phyloP scores from a whole-genome alignment of 2,888 invertebrate species.

The Heliconius cydno region DNA sequence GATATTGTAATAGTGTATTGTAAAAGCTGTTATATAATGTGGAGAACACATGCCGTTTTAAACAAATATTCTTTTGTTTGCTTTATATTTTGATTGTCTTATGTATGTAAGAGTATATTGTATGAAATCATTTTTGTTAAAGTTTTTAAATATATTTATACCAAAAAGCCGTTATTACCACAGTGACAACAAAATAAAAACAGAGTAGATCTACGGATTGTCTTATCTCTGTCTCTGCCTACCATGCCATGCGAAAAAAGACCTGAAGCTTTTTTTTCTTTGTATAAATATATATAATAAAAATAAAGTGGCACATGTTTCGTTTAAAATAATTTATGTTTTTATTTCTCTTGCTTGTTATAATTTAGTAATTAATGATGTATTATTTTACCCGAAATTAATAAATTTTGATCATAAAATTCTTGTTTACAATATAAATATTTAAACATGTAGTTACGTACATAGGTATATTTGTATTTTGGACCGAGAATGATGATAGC shows the following conservation, averaged over 20 bases:
- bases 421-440: not conserved
- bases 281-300: not conserved
- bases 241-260: too few relatives aligned
- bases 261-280: too few relatives aligned
- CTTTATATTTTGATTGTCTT: not conserved
- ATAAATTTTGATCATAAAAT: not conserved
- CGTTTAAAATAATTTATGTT: not conserved
- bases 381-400: not conserved
- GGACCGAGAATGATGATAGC: too few relatives aligned
- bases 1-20: constrained; percentile 24
- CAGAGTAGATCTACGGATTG: too few relatives aligned
- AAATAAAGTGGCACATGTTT: not conserved
- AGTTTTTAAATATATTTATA: too few relatives aligned
- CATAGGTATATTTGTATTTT: too few relatives aligned
- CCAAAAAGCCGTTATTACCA: too few relatives aligned
- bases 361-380: not conserved
- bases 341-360: not conserved
- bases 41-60: constrained; percentile 17
- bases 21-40: constrained; percentile 19
- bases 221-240: too few relatives aligned
- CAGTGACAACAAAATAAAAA: too few relatives aligned
- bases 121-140: not conserved
- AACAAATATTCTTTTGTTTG: constrained; percentile 4
- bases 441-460: not conserved
- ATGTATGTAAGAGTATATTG: not conserved